Evolutionary conservation across 1,140 invertebrate species (phyloP).

Genomic region (Zaprionus ghesquierei): DNA sequence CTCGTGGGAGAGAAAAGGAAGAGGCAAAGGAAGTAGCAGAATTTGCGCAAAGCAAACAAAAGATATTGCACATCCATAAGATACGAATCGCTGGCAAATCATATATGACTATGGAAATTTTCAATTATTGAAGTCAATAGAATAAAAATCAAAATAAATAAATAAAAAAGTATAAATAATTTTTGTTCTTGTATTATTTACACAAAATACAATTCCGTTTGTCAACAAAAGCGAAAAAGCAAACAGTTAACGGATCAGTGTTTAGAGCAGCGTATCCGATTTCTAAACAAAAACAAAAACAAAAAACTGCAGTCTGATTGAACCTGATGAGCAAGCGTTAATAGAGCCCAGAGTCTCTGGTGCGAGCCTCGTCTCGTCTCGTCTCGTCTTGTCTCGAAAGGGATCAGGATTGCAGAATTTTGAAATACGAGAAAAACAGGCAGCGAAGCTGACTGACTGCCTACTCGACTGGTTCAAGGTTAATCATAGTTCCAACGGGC

Average conservation of each 20-base stretch:
- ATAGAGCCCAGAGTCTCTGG: not conserved
- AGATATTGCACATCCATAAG: constrained; percentile 34
- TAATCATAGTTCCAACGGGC: not conserved
- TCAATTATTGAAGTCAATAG: constrained; percentile 6
- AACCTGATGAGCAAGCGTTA: constrained; percentile 17
- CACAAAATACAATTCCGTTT: no score
- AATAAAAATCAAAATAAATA: constrained; percentile 17
- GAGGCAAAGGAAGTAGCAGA: not conserved
- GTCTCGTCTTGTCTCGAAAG: no score
- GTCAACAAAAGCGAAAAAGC: no score
- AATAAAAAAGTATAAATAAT: not conserved
- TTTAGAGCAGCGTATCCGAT: not conserved
- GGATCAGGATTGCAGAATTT: not conserved
- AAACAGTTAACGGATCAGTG: constrained; percentile 3
- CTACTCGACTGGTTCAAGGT: constrained; percentile 8
- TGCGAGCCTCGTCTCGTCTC: not conserved
- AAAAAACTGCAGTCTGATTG: not conserved
- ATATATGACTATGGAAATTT: constrained; percentile 1
- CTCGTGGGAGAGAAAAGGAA: constrained; percentile 3
- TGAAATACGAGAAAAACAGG: not conserved
- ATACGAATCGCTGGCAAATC: constrained; percentile 6
- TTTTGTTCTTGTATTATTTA: constrained; percentile 6
- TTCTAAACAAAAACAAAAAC: constrained; percentile 26
- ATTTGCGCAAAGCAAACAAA: constrained; percentile 16
- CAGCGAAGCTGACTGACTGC: not conserved